phyloP scores from a whole-genome alignment of 2,113 vertebrate species.

The Tretioscincus oriximinensis region DNA sequence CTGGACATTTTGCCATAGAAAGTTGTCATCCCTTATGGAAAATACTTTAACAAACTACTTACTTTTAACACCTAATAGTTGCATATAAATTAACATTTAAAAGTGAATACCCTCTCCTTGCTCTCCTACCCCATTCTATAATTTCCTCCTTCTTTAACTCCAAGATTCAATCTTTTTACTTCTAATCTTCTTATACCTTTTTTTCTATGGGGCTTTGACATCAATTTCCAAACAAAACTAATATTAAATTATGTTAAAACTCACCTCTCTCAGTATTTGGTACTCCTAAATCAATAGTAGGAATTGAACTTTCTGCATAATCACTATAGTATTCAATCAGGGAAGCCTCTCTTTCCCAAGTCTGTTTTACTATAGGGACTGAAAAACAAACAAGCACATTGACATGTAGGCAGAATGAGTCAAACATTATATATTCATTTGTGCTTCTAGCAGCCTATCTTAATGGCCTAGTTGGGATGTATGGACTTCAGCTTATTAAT shows the following conservation, averaged over 20 bases:
- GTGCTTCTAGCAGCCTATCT: not conserved
- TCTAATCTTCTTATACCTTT: no score
- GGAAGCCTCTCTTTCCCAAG: conserved; percentile 87
- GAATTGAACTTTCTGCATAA: conserved; percentile 84
- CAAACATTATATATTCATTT: not conserved
- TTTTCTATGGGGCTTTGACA: no score
- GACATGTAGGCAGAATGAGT: not conserved
- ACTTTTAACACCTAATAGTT: no score
- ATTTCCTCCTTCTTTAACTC: no score
- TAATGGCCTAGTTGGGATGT: not conserved
- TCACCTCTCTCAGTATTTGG: conserved; percentile 96
- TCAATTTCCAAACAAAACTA: not conserved
- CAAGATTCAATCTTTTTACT: no score
- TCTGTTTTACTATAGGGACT: conserved; percentile 97
- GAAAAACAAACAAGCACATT: conserved; percentile 37
- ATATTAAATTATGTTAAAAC: conserved; percentile 29
- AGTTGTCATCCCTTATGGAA: not conserved
- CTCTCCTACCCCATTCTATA: no score
- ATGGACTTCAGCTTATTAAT: not conserved
- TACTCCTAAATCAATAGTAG: conserved; percentile 87
- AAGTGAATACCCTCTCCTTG: no score
- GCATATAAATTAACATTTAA: no score
- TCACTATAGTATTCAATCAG: conserved; percentile 94
- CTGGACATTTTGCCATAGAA: not conserved
- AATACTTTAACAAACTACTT: no score